Conservation (phyloP, 2,113 vertebrate species). For the Xiphophorus hellerii region DNA sequence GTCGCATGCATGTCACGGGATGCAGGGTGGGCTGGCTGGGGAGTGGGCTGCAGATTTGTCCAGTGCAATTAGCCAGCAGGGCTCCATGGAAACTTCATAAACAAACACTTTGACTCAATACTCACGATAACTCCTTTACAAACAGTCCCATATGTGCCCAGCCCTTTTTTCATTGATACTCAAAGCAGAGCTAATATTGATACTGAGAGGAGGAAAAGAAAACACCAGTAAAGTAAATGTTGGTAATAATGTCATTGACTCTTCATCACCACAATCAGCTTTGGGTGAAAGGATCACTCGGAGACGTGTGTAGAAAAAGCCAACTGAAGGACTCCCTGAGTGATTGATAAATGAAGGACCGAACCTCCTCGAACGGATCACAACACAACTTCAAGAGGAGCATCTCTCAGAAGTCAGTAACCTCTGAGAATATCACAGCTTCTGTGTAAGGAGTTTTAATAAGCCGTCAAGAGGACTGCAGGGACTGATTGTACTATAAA, state of each 20-base stretch:
- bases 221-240: constrained; percentile 83
- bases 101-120: constrained; percentile 58
- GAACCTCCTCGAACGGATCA: constrained; percentile 59
- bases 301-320: constrained; percentile 81
- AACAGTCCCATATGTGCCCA: constrained; percentile 45
- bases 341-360: constrained; percentile 75
- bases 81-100: constrained; percentile 40
- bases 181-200: constrained; percentile 64
- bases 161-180: constrained; percentile 48
- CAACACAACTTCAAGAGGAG: constrained; percentile 50
- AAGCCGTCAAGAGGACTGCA: constrained; percentile 25
- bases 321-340: constrained; percentile 87
- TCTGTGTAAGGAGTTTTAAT: constrained; percentile 34
- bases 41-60: constrained; percentile 41
- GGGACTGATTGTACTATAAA: constrained; percentile 57
- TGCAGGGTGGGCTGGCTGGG: constrained; percentile 13
- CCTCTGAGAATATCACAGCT: constrained; percentile 19
- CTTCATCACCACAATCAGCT: constrained; percentile 22
- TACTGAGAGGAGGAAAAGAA: constrained; percentile 51
- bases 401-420: constrained; percentile 11
- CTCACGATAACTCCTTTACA: constrained; percentile 51
- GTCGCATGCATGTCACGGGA: constrained; percentile 91
- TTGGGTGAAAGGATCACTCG: constrained; percentile 74
- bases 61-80: constrained; percentile 54
- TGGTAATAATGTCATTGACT: constrained; percentile 50